Base-by-base conservation (phyloP, 2,888 invertebrate species). In the Polyommatus icarus region DNA sequence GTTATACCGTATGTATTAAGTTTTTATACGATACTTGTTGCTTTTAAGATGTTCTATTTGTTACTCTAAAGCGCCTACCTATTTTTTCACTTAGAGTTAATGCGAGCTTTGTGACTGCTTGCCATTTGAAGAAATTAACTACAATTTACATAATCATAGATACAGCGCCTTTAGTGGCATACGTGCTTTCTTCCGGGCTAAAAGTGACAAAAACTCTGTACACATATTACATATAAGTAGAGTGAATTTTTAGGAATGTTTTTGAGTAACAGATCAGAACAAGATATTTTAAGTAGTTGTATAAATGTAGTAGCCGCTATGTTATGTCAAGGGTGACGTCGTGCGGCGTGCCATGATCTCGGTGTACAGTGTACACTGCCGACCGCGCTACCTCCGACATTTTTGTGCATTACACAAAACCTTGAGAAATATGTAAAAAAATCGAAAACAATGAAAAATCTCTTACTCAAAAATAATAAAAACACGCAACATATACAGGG, bases 331-430 rank as follows among this genome's bases (percentile, higher is more conserved):
- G 29, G 20, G 29, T 29, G 67, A 32, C 29, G n/a, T n/a, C n/a
- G n/a, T n/a, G n/a, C 24, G 18, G 32, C 12, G 15, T 67, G 29
- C 15, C 29, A 32, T 67, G 20, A 67, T 67, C 67, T 32, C 67
- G 67, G 67, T 32, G 15, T 67, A 32, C 67, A 67, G 67, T 32
- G 15, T 67, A 32, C 67, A 67, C 67, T 67, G 67, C 67, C 67
- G 29, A 18, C 67, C 67, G 67, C 15, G 5, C 29, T 67, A 67
- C 67, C 32, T 67, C 67, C 15, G 67, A 29, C 6, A 67, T 67
- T 67, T 61, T 10, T 61, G 24, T 29, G 67, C 18, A 67, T 67
- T 67, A 67, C 29, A 67, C 29, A 67, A 6, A 67, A 15, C 67
- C 12, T 67, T 67, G 6, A 67, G 24, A 67, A 15, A 32, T 5